phyloP scores from a whole-genome alignment of 2,113 vertebrate species.

The Cranoglanis bouderius region DNA sequence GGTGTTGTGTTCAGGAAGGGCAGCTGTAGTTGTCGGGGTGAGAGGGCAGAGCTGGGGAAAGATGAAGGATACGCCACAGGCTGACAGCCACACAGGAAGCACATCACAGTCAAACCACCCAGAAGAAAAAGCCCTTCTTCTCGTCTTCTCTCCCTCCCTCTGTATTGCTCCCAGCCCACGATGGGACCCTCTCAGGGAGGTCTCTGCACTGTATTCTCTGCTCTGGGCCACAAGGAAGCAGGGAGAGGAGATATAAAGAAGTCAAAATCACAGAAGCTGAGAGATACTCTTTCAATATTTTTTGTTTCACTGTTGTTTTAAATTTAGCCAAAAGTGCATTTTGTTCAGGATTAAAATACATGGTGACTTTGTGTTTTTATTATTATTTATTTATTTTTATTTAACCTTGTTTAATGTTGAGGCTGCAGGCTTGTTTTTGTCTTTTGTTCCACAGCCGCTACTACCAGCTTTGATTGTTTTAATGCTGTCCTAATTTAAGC shows the following conservation, averaged over 20 bases:
- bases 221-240: constrained; percentile 39
- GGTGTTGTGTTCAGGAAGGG: constrained; percentile 60
- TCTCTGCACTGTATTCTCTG: constrained; percentile 46
- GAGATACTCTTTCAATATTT: constrained; percentile 31
- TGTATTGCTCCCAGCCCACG: constrained; percentile 47
- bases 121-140: constrained; percentile 55
- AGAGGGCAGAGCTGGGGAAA: constrained; percentile 67
- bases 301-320: constrained; percentile 31
- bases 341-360: background rate
- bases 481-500: constrained; percentile 20
- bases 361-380: background rate
- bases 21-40: constrained; percentile 56
- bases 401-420: constrained; percentile 16
- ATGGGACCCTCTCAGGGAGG: constrained; percentile 58
- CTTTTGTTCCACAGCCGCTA: background rate
- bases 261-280: constrained; percentile 43
- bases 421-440: background rate
- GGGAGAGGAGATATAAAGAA: constrained; percentile 32
- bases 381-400: background rate
- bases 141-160: constrained; percentile 32
- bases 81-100: constrained; percentile 75
- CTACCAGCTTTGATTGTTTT: background rate
- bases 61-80: constrained; percentile 72
- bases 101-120: constrained; percentile 70
- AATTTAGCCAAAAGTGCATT: constrained; percentile 28